Evolutionary conservation across 1,140 invertebrate genomes (phyloP), one percentile per base, ranked within the genome.

Genomic region (Aphaenogaster ashmeadi): DNA sequence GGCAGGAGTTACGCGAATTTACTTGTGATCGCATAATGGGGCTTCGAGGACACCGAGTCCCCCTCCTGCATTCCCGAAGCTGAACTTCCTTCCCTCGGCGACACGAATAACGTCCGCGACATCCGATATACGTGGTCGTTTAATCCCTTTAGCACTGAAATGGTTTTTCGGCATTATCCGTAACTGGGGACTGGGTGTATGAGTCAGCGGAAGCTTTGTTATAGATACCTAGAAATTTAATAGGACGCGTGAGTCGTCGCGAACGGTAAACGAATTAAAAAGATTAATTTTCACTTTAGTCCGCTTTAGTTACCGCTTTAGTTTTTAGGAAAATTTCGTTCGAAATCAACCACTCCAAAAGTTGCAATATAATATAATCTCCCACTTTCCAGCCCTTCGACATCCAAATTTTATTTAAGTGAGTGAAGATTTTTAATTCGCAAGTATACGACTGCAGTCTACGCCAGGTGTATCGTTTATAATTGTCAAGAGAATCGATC

Each of bases 1-100:
- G 50, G 13, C 54, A 13, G 18, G 38, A 38, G 13, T 89, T 86
- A 89, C 74, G 66, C n/a, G 72, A 79, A 89, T 86, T 89, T 69
- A 75, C 47, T 86, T 66, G 50, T 21, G 18, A 60, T 47, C 64
- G 64, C n/a, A 74, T 58, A 89, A 80, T 66, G 54, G 15, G 38
- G 33, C 69, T 60, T 47, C 38, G 66, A 47, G 67, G 54, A 74
- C 41, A 72, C 11, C 41, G 36, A 41, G 50, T 27, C 36, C 18
- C 33, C 52, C 33, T 47, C 36, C 27, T 9, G 66, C 50, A 81
- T 81, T 72, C 50, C n/a, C 66, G 21, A 13, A 8, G 21, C 38
- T 71, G 1, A 71, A 56, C 21, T 71, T 47, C n/a, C 41, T 71
- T 71, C 11, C 7, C 21, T 27, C 38, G 33, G 33, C 21, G 21